phyloP scores from a whole-genome alignment of 2,888 invertebrate species.

The Elysia crispata region DNA sequence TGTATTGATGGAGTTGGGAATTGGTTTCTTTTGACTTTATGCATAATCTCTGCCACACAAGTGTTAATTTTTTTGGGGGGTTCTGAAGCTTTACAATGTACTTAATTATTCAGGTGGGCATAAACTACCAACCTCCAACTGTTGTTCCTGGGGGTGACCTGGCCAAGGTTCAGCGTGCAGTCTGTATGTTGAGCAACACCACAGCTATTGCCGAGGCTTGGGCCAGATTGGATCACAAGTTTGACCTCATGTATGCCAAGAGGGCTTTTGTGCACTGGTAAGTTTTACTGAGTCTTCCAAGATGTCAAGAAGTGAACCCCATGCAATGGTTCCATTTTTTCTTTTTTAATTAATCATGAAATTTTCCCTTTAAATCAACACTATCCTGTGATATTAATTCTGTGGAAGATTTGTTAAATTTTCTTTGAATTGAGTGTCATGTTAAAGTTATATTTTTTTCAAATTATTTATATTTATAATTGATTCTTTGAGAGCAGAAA shows the following conservation, averaged over 20 bases:
- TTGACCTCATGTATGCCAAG: conserved; percentile 27
- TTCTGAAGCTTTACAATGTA: neutral
- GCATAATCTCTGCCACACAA: neutral
- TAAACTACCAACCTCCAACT: conserved; percentile 19
- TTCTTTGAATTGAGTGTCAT: no score
- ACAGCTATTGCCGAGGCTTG: conserved; percentile 32
- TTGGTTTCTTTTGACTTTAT: no score
- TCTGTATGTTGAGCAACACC: conserved; percentile 32
- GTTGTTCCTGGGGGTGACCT: conserved; percentile 23
- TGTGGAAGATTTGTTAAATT: no score
- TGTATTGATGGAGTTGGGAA: no score
- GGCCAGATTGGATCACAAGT: conserved; percentile 24
- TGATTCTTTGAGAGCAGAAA: no score
- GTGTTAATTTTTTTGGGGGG: neutral
- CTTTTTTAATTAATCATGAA: no score
- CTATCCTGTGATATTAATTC: no score
- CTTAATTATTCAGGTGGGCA: neutral
- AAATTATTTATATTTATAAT: no score
- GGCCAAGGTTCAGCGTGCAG: conserved; percentile 25
- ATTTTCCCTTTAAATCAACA: no score
- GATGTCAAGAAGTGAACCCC: no score
- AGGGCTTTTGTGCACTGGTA: conserved; percentile 33
- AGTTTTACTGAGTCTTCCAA: neutral
- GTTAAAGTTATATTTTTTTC: no score
- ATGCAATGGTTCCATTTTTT: no score